These are phyloP conservation scores for Stictonetta naevosa DNA, from an alignment of 2,113 vertebrate genomes.

Conservation along the genomic window DNA sequence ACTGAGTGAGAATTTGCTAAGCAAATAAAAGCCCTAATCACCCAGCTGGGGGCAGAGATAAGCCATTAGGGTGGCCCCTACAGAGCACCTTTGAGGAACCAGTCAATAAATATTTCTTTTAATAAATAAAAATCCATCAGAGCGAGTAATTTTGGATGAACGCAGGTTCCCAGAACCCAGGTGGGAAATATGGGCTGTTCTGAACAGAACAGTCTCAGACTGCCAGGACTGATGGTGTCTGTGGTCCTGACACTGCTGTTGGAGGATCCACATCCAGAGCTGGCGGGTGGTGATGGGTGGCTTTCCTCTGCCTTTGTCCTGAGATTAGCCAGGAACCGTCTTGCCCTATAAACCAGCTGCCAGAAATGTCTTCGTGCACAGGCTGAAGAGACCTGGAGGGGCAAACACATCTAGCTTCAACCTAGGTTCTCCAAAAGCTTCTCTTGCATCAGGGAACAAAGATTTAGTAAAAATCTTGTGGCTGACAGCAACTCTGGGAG, in stretches of 20 bases:
- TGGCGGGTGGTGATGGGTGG: not conserved
- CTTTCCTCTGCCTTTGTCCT: not conserved
- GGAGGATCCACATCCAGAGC: not conserved
- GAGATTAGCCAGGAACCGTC: not conserved
- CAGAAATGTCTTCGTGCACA: not conserved
- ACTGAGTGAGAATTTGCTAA: not conserved
- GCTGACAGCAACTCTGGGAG: not conserved
- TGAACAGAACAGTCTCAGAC: not conserved
- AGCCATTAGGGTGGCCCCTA: not conserved
- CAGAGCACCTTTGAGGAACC: not conserved
- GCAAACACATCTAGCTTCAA: not conserved
- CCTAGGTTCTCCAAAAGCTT: not conserved
- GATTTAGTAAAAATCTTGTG: not conserved
- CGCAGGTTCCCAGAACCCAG: rapidly evolving
- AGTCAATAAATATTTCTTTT: not conserved
- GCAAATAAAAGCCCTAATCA: not conserved
- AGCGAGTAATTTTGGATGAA: not conserved
- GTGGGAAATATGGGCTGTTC: not conserved
- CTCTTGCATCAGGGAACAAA: not conserved
- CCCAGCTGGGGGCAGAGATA: not conserved
- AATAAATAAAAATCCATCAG: not conserved
- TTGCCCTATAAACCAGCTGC: not conserved
- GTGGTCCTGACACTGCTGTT: not conserved
- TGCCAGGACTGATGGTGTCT: not conserved
- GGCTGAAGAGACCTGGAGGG: not conserved